Evolutionary conservation across 2,797 vertebrate genomes (phyloP).

Genomic region (Sebastiscus tertius): DNA sequence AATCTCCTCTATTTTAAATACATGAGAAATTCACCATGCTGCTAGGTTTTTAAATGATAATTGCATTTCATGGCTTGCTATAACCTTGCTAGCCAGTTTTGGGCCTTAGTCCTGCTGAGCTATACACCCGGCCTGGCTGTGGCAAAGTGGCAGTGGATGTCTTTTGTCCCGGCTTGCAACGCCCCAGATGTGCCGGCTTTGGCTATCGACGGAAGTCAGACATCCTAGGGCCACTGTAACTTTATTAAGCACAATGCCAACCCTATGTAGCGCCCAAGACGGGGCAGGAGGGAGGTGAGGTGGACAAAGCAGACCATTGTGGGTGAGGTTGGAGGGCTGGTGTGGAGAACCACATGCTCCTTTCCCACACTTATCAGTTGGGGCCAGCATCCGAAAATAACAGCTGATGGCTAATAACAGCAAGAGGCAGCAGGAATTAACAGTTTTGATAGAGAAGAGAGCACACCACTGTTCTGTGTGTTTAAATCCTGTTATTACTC

Average conservation of each 20-base stretch:
- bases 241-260: slow-evolving; percentile 80
- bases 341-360: slow-evolving; percentile 76
- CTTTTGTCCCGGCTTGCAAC: slow-evolving; percentile 66
- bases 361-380: slow-evolving; percentile 82
- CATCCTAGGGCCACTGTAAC: slow-evolving; percentile 73
- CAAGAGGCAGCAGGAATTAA: slow-evolving; percentile 43
- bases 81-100: slow-evolving; percentile 43
- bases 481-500: not conserved
- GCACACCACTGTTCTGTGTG: not conserved
- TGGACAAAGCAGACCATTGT: slow-evolving; percentile 77
- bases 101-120: slow-evolving; percentile 26
- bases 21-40: slow-evolving; percentile 54
- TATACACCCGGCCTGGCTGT: slow-evolving; percentile 22
- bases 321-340: slow-evolving; percentile 42
- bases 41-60: slow-evolving; percentile 54
- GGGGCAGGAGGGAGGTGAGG: slow-evolving; percentile 61
- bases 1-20: slow-evolving; percentile 60
- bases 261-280: slow-evolving; percentile 68
- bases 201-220: slow-evolving; percentile 62
- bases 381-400: slow-evolving; percentile 71
- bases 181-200: slow-evolving; percentile 51
- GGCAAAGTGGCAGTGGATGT: slow-evolving; percentile 62
- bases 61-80: slow-evolving; percentile 54
- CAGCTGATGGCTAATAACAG: slow-evolving; percentile 67
- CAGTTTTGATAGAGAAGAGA: slow-evolving; percentile 46